Percentiles rank a stretch among this genome's conserved stretches.
Evolutionary conservation across 2,797 vertebrate species (phyloP).

Genomic region (Channa striata): DNA sequence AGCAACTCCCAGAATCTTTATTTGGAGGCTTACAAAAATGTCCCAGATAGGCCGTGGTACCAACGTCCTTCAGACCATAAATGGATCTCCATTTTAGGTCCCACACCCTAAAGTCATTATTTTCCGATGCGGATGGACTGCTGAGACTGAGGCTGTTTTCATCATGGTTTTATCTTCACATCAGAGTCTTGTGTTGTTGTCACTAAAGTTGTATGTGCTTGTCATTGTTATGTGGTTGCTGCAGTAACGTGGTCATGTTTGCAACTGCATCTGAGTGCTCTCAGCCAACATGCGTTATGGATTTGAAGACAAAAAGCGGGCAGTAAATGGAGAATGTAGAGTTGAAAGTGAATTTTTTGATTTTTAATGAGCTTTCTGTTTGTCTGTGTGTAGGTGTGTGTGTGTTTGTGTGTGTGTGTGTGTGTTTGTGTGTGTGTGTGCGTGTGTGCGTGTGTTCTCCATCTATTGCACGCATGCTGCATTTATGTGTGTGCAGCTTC

Average conservation of each 20-base stretch:
- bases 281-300: constrained; percentile 10
- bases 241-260: not conserved
- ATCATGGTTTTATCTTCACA: not conserved
- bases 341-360: constrained; percentile 43
- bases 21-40: no score
- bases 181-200: not conserved
- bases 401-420: not conserved
- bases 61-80: no score
- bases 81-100: no score
- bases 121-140: no score
- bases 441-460: not conserved
- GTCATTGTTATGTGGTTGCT: not conserved
- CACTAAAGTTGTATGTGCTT: constrained; percentile 15
- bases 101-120: no score
- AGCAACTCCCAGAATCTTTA: no score
- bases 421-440: constrained; percentile 5
- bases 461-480: constrained; percentile 9
- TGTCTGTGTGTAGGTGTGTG: not conserved
- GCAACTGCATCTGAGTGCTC: constrained; percentile 11
- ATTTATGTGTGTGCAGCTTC: constrained; percentile 7
- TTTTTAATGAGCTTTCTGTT: constrained; percentile 50
- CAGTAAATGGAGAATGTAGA: constrained; percentile 18
- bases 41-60: no score
- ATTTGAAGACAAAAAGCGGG: constrained; percentile 27
- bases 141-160: not conserved